A percentile compares a stretch with the other conserved stretches of the same genome.
These are phyloP conservation scores for Botia almorhae DNA, from an alignment of 2,797 vertebrate species.

Conservation along the genomic window DNA sequence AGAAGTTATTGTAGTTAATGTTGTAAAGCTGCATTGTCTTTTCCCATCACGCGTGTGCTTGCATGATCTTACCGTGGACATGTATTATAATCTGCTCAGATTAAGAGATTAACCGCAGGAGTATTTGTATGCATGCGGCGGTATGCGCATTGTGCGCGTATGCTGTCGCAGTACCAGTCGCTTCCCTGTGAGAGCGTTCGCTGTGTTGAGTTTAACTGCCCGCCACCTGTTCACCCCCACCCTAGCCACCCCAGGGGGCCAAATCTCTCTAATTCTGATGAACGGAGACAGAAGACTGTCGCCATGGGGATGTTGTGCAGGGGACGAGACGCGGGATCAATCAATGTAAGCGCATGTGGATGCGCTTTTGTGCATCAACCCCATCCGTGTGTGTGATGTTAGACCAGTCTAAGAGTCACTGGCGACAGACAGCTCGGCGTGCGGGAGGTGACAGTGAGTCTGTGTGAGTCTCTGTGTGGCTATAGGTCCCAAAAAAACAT, in stretches of 20 bases:
- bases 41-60: not conserved
- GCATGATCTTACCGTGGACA: not conserved
- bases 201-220: conserved; percentile 38
- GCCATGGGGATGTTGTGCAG: conserved; percentile 64
- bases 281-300: conserved; percentile 74
- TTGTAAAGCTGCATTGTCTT: not conserved
- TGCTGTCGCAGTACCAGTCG: conserved; percentile 12
- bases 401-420: conserved; percentile 44
- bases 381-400: conserved; percentile 39
- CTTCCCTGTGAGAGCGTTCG: conserved; percentile 27
- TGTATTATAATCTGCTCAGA: conserved; percentile 16
- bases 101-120: conserved; percentile 34
- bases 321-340: conserved; percentile 41
- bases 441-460: conserved; percentile 42
- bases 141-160: conserved; percentile 32
- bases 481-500: conserved; percentile 27
- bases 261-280: conserved; percentile 82
- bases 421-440: not conserved
- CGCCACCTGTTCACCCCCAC: conserved; percentile 45
- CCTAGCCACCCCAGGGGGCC: conserved; percentile 25
- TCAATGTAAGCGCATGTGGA: conserved; percentile 45
- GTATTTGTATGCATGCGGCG: conserved; percentile 28
- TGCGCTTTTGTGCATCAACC: conserved; percentile 26
- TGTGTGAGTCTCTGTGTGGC: conserved; percentile 12
- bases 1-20: conserved; percentile 4